A percentile compares a stretch with the other conserved stretches of the same genome.
Conservation (phyloP, 2,888 invertebrate genomes). For the Ischnus inquisitorius region DNA sequence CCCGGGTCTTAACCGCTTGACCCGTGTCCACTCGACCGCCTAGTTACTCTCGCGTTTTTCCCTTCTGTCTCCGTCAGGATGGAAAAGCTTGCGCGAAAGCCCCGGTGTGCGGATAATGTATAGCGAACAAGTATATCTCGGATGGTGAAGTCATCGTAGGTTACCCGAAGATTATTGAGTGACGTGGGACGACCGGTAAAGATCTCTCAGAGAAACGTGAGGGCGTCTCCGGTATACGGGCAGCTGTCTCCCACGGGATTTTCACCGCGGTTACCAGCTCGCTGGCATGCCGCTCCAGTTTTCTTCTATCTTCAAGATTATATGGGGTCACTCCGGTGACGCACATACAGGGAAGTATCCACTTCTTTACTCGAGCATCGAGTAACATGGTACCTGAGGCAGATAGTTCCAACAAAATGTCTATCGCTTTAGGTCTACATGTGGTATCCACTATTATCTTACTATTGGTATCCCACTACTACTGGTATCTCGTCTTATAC, state of each 20-base stretch:
- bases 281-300: conserved; percentile 41
- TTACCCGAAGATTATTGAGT: conserved; percentile 65
- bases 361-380: conserved; percentile 30
- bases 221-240: conserved; percentile 47
- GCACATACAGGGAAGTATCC: conserved; percentile 26
- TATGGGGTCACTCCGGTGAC: conserved; percentile 30
- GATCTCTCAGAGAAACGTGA: conserved; percentile 57
- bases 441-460: conserved; percentile 12
- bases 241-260: conserved; percentile 44
- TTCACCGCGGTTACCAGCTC: conserved; percentile 42
- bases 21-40: conserved; percentile 49
- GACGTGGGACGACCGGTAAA: conserved; percentile 45
- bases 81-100: conserved; percentile 44
- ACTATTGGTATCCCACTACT: too few species aligned
- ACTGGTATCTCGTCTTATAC: too few species aligned
- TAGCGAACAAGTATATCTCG: background rate
- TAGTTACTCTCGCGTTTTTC: conserved; percentile 9
- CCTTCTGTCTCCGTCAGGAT: conserved; percentile 6
- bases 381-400: background rate
- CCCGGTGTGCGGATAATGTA: conserved; percentile 3
- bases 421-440: background rate
- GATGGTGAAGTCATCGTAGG: background rate
- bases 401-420: too few species aligned
- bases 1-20: conserved; percentile 60
- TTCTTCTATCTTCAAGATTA: conserved; percentile 6